Evolutionary conservation across 2,888 invertebrate species (phyloP).

Genomic region (Eristalis intricaria): DNA sequence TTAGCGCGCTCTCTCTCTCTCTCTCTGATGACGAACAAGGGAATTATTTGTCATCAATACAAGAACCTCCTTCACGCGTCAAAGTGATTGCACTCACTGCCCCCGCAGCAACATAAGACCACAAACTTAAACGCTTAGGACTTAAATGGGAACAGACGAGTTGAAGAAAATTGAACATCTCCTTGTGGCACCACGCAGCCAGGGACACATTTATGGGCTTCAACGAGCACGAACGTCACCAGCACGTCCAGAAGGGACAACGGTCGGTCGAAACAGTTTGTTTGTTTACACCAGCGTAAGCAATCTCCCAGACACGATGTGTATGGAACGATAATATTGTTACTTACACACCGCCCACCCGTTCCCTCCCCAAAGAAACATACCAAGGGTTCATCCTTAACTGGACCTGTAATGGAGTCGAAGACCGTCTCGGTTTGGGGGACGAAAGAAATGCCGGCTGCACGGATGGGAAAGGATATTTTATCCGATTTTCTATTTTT

Average conservation of each 20-base stretch:
- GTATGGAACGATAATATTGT: constrained; percentile 43
- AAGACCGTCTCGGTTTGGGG: neutral
- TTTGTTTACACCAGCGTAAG: constrained; percentile 51
- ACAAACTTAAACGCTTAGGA: neutral
- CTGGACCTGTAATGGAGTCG: neutral
- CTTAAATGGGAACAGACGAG: neutral
- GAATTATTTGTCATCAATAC: neutral
- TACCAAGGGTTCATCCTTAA: neutral
- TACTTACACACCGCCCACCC: neutral
- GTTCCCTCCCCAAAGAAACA: neutral
- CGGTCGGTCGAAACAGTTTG: neutral
- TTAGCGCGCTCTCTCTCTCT: neutral
- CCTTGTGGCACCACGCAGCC: neutral
- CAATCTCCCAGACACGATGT: constrained; percentile 38
- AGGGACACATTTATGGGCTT: neutral
- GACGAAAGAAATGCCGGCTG: neutral
- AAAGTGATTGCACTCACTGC: neutral
- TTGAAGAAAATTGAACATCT: too few relatives aligned
- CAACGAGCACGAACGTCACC: neutral
- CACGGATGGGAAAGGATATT: neutral
- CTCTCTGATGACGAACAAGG: neutral
- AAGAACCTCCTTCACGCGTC: neutral
- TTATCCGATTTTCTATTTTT: neutral
- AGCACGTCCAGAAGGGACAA: neutral
- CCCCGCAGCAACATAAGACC: neutral